phyloP scores from a whole-genome alignment of 92 coral and sea anemone genomes.

The Actinernus sp. region DNA sequence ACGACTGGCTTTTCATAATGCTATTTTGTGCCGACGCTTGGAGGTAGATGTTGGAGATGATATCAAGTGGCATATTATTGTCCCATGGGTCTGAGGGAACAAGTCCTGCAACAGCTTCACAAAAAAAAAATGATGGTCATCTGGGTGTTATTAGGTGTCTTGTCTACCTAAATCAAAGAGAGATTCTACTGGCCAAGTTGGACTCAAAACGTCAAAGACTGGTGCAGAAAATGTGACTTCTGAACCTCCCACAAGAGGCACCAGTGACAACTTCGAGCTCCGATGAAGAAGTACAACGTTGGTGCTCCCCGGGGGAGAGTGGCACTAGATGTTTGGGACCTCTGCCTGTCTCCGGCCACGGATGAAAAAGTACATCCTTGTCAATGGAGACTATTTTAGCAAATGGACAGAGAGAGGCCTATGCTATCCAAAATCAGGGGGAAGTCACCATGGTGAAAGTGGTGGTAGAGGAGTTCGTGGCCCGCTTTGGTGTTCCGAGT shows the following conservation, averaged over 20 bases:
- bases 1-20: background rate
- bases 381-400: slow-evolving; percentile 39
- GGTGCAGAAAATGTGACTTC: slow-evolving; percentile 16
- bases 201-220: slow-evolving; percentile 1
- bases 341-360: no score
- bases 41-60: slow-evolving; percentile 13
- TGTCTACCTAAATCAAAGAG: background rate
- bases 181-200: slow-evolving; percentile 20
- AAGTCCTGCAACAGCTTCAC: no score
- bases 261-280: slow-evolving; percentile 10
- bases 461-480: slow-evolving; percentile 28
- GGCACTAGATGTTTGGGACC: no score
- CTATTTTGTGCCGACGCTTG: slow-evolving; percentile 2
- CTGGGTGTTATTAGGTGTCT: slow-evolving; percentile 19
- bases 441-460: slow-evolving; percentile 7
- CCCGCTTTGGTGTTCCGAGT: slow-evolving; percentile 25
- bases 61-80: slow-evolving; percentile 6
- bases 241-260: slow-evolving; percentile 10
- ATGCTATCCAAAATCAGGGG: slow-evolving; percentile 16
- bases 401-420: slow-evolving; percentile 51
- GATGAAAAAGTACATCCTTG: no score
- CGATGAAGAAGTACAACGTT: slow-evolving; percentile 11
- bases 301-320: slow-evolving; percentile 31
- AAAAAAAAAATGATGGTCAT: slow-evolving; percentile 22
- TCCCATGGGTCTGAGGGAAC: no score